Conservation (phyloP, 2,113 vertebrate species). For the Octodon degus region DNA sequence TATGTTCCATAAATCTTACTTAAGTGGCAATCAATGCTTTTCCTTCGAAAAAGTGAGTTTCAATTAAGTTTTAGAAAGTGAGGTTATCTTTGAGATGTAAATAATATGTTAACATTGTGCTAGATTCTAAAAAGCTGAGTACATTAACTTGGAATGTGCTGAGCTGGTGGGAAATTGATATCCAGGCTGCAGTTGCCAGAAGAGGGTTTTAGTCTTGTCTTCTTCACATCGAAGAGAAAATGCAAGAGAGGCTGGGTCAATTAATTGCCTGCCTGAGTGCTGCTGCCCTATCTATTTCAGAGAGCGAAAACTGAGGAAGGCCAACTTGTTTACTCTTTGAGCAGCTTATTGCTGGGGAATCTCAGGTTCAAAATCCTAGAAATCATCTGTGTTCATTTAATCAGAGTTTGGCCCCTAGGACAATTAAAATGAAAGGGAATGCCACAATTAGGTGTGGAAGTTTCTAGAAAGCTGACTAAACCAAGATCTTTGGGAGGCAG, state of each 20-base stretch:
- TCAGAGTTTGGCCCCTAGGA: constrained; percentile 52
- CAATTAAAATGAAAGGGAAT: constrained; percentile 70
- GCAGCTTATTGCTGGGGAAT: constrained; percentile 48
- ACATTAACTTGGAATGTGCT: constrained; percentile 69
- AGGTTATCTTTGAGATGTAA: constrained; percentile 73
- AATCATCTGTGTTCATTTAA: constrained; percentile 61
- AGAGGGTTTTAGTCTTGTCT: constrained; percentile 64
- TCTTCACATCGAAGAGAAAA: constrained; percentile 58
- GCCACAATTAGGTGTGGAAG: constrained; percentile 59
- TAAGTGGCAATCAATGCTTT: constrained; percentile 6
- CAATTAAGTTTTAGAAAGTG: constrained; percentile 60
- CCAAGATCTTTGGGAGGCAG: constrained; percentile 23
- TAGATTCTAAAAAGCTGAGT: constrained; percentile 30
- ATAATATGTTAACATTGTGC: constrained; percentile 57
- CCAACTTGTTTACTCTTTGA: constrained; percentile 27
- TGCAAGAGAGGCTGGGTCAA: constrained; percentile 55
- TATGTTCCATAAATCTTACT: constrained; percentile 8
- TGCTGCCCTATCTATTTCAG: constrained; percentile 49
- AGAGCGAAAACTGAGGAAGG: constrained; percentile 8
- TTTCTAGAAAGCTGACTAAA: constrained; percentile 33
- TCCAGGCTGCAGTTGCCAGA: neutral
- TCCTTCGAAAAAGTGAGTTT: constrained; percentile 39
- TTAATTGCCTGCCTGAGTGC: constrained; percentile 40
- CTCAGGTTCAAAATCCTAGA: constrained; percentile 70
- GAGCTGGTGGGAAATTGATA: constrained; percentile 66